phyloP scores from a whole-genome alignment of 2,113 vertebrate species.

The Gnathonemus echidnorhynchus region DNA sequence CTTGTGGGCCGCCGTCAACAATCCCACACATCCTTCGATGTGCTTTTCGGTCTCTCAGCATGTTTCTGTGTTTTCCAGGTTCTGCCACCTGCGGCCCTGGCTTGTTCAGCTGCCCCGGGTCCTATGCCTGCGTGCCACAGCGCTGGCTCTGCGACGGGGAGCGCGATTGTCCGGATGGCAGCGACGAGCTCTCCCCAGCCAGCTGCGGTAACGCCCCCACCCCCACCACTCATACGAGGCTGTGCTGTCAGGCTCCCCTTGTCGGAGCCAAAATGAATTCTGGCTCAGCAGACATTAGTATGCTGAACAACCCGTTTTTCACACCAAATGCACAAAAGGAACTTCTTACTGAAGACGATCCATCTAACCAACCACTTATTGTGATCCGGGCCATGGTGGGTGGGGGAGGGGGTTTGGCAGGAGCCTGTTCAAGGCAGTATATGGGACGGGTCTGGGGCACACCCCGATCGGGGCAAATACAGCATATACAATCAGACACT shows the following conservation, averaged over 20 bases:
- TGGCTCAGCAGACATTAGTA: neutral
- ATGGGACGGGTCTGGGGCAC: neutral
- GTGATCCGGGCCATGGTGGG: neutral
- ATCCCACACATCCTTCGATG: neutral
- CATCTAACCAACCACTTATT: neutral
- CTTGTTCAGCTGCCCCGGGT: constrained; percentile 85
- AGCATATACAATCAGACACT: neutral
- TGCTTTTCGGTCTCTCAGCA: neutral
- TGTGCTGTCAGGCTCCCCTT: neutral
- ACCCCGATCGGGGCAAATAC: neutral
- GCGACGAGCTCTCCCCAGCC: constrained; percentile 86
- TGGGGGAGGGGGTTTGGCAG: neutral
- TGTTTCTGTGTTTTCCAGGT: constrained; percentile 53
- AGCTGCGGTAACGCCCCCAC: constrained; percentile 72
- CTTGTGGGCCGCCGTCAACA: neutral
- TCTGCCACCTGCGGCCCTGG: constrained; percentile 80
- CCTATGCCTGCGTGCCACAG: constrained; percentile 82
- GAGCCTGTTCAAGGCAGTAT: neutral
- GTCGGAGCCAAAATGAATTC: neutral
- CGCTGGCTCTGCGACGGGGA: constrained; percentile 97
- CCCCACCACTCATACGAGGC: neutral
- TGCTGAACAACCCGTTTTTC: neutral
- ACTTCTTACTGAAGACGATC: neutral
- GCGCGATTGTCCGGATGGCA: constrained; percentile 89
- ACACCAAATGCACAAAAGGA: neutral